Conservation (phyloP, 2,113 vertebrate genomes). For the Athene cunicularia region DNA sequence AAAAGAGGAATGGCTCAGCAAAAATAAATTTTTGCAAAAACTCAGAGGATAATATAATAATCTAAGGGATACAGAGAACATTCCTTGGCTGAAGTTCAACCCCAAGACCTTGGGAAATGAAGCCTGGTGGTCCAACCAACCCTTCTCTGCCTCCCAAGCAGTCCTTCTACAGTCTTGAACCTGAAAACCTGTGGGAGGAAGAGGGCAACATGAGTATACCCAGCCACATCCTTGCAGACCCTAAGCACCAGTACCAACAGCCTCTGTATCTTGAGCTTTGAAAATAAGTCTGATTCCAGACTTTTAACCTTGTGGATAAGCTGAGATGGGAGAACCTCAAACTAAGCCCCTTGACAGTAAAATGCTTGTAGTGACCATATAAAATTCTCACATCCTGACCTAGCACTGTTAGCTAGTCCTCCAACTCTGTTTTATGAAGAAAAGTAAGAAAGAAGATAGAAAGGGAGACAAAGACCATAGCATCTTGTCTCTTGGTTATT, state of each 20-base stretch:
- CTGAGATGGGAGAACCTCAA: not conserved
- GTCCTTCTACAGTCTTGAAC: not conserved
- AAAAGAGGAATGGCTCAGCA: not conserved
- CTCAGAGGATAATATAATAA: not conserved
- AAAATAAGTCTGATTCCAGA: not conserved
- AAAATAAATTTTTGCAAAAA: not conserved
- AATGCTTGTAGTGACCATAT: not conserved
- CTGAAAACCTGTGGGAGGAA: not conserved
- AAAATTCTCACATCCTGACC: not conserved
- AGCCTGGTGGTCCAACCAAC: not conserved
- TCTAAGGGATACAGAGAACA: not conserved
- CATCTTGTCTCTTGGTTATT: not conserved
- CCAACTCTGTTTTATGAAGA: not conserved
- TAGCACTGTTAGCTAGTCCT: not conserved
- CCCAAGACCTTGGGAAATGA: not conserved
- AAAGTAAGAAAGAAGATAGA: not conserved
- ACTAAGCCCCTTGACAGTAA: not conserved
- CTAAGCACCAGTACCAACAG: not conserved
- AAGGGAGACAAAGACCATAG: not conserved
- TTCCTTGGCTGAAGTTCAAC: not conserved
- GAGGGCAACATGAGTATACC: not conserved
- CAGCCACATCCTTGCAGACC: not conserved
- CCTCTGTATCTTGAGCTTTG: not conserved
- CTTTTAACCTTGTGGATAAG: not conserved
- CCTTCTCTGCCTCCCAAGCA: not conserved